These are phyloP conservation scores for Littorina saxatilis DNA, from an alignment of 1,140 invertebrate genomes.

Conservation along the genomic window DNA sequence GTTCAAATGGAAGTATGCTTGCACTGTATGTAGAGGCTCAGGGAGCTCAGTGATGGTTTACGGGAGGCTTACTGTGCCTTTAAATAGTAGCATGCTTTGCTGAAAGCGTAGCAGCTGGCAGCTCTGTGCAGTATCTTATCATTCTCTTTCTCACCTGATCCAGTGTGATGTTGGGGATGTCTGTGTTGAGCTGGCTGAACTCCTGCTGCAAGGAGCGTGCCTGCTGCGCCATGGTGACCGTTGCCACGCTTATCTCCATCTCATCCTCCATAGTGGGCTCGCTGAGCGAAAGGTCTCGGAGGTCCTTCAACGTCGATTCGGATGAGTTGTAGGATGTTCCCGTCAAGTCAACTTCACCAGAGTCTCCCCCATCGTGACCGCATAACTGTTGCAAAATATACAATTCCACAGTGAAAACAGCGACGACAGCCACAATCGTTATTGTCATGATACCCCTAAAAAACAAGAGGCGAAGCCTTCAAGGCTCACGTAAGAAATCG, in stretches of 20 bases:
- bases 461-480: too few relatives aligned
- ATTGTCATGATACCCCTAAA: too few relatives aligned
- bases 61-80: too few relatives aligned
- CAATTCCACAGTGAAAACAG: too few relatives aligned
- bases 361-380: conserved; percentile 70
- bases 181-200: conserved; percentile 90
- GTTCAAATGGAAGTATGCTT: too few relatives aligned
- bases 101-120: too few relatives aligned
- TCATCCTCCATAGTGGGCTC: conserved; percentile 33
- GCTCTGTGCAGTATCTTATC: too few relatives aligned
- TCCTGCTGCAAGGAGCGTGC: conserved; percentile 84
- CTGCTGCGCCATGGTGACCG: conserved; percentile 50
- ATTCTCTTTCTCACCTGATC: conserved; percentile 75
- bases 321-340: conserved; percentile 35
- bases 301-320: conserved; percentile 28
- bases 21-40: too few relatives aligned
- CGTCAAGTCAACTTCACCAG: conserved; percentile 40
- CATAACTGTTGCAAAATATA: conserved; percentile 63
- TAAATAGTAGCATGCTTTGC: too few relatives aligned
- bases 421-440: too few relatives aligned
- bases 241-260: not conserved
- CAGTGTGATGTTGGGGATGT: conserved; percentile 90
- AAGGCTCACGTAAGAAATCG: too few relatives aligned
- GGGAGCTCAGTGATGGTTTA: too few relatives aligned
- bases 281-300: conserved; percentile 21